A percentile compares a stretch with the other conserved stretches of the same genome.
phyloP scores from a whole-genome alignment of 2,113 vertebrate species.

The Lepus timidus region DNA sequence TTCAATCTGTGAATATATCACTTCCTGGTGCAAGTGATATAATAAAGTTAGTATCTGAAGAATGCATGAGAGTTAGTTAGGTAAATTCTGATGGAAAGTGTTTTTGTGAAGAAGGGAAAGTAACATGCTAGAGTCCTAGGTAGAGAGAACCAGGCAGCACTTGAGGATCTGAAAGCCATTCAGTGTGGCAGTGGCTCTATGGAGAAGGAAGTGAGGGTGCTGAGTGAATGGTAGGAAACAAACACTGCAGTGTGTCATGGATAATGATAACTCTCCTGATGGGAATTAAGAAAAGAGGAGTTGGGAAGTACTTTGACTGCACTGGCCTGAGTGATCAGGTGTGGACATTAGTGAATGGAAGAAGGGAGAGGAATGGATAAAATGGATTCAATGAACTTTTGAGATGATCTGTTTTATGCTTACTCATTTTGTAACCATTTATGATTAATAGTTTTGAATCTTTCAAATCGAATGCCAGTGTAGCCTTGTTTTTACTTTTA shows the following conservation, averaged over 20 bases:
- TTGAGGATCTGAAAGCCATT: conserved; percentile 14
- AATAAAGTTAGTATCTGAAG: background rate
- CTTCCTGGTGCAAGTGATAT: background rate
- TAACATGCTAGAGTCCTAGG: background rate
- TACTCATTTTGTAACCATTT: background rate
- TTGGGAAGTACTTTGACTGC: background rate
- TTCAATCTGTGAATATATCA: background rate
- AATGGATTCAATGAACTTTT: conserved; percentile 5
- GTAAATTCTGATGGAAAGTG: background rate
- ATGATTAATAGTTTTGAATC: conserved; percentile 39
- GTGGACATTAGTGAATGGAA: background rate
- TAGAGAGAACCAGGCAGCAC: background rate
- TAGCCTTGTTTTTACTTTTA: conserved; percentile 64
- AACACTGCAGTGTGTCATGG: background rate
- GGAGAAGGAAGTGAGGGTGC: background rate
- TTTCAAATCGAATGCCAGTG: conserved; percentile 21
- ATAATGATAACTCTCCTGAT: conserved; percentile 25
- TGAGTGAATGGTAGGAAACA: background rate
- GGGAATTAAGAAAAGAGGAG: background rate
- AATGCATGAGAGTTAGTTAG: background rate
- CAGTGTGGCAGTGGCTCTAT: background rate
- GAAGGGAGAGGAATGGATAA: conserved; percentile 16
- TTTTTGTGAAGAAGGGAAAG: background rate
- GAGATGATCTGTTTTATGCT: conserved; percentile 1
- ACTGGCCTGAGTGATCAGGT: background rate